These are phyloP conservation scores for Ormyrus labotus DNA, from an alignment of 2,888 invertebrate species.

Conservation along the genomic window DNA sequence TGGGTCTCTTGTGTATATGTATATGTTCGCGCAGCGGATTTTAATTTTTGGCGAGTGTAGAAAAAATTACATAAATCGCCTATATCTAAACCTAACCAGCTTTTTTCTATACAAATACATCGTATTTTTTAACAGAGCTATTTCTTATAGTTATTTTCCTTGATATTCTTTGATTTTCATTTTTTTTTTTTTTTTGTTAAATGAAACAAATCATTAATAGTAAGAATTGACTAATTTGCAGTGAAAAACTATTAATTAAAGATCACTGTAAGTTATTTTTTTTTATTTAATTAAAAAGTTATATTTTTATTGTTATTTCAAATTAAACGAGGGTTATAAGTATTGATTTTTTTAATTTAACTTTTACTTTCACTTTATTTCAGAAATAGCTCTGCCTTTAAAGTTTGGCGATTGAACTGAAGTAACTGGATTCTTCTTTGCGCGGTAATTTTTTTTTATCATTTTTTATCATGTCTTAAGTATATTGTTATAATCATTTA, in stretches of 20 bases:
- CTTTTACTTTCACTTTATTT: not conserved
- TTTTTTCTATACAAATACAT: constrained; percentile 20
- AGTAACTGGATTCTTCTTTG: constrained; percentile 63
- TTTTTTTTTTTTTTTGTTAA: not conserved
- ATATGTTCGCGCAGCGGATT: constrained; percentile 11
- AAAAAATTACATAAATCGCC: constrained; percentile 71
- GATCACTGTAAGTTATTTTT: too few relatives aligned
- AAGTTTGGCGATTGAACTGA: constrained; percentile 62
- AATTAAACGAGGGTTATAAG: not conserved
- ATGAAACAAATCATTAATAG: not conserved
- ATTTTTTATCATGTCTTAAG: constrained; percentile 2
- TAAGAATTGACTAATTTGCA: too few relatives aligned
- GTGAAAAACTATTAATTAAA: too few relatives aligned
- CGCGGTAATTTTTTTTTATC: constrained; percentile 62
- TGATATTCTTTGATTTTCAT: not conserved
- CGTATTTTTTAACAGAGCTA: constrained; percentile 5
- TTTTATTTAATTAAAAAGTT: not conserved
- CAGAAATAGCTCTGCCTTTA: constrained; percentile 5
- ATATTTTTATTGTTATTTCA: not conserved
- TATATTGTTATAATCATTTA: constrained; percentile 33
- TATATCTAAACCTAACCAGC: constrained; percentile 59
- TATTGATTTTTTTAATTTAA: too few relatives aligned
- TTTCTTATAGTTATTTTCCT: not conserved
- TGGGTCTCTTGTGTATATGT: constrained; percentile 4
- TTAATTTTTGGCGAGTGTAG: constrained; percentile 60